Evolutionary conservation across 2,113 vertebrate species (phyloP).

Genomic region (Tragelaphus strepsiceros): DNA sequence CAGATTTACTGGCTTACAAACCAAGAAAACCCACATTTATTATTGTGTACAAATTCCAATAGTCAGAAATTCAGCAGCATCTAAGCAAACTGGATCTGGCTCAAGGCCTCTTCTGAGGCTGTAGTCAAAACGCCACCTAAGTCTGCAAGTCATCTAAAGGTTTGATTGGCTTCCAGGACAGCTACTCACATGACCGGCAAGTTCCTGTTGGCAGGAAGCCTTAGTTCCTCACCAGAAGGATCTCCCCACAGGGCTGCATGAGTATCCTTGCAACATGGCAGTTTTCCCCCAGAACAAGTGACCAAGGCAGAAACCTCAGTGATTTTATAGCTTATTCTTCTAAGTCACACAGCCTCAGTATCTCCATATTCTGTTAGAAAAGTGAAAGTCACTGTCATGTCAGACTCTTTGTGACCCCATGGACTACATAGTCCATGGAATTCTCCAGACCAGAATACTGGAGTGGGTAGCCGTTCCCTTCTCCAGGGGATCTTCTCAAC

Average conservation of each 20-base stretch:
- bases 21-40: neutral
- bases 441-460: neutral
- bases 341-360: neutral
- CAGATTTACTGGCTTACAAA: neutral
- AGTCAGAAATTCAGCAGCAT: neutral
- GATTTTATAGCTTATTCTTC: neutral
- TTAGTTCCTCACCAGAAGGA: neutral
- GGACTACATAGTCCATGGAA: neutral
- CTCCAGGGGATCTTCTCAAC: neutral
- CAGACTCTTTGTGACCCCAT: neutral
- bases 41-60: neutral
- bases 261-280: neutral
- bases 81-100: neutral
- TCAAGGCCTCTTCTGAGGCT: neutral
- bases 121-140: neutral
- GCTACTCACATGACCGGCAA: neutral
- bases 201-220: neutral
- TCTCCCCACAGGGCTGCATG: neutral
- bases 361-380: neutral
- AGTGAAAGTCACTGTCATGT: neutral
- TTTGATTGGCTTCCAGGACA: neutral
- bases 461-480: neutral
- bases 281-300: neutral
- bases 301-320: neutral
- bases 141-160: neutral